Percentiles rank a stretch among this genome's conserved stretches.
phyloP scores from a whole-genome alignment of 2,888 invertebrate genomes.

The Coelopa pilipes region DNA sequence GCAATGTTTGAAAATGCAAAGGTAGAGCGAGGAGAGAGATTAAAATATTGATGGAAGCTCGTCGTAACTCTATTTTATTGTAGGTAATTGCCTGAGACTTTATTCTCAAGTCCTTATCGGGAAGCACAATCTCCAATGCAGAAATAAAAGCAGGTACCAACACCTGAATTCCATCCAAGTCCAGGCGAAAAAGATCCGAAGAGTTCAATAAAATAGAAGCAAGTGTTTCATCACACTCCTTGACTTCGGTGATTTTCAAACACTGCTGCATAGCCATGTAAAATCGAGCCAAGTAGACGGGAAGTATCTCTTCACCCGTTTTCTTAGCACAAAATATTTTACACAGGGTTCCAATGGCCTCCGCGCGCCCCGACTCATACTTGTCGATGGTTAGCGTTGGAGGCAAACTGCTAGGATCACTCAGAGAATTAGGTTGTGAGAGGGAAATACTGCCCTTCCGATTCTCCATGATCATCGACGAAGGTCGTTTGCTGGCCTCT shows the following conservation, averaged over 20 bases:
- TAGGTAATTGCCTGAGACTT: constrained; percentile 72
- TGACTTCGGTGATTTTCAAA: constrained; percentile 75
- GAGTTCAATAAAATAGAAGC: constrained; percentile 90
- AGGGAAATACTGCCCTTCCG: constrained; percentile 70
- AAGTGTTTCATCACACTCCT: constrained; percentile 80
- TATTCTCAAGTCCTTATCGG: constrained; percentile 84
- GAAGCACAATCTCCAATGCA: constrained; percentile 90
- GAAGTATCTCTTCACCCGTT: constrained; percentile 85
- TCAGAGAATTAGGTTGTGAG: constrained; percentile 75
- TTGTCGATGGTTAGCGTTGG: constrained; percentile 79
- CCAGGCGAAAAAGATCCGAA: constrained; percentile 87
- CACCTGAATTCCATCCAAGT: constrained; percentile 92
- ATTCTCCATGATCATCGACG: constrained; percentile 75
- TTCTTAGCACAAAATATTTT: constrained; percentile 96
- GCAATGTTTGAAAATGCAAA: constrained; percentile 85
- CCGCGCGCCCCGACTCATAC: constrained; percentile 88
- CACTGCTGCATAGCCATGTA: constrained; percentile 93
- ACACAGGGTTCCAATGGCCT: constrained; percentile 94
- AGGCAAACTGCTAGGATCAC: constrained; percentile 76
- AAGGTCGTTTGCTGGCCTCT: constrained; percentile 73
- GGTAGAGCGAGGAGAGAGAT: constrained; percentile 93
- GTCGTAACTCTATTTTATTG: constrained; percentile 82
- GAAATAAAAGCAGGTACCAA: constrained; percentile 89
- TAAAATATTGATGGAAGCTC: constrained; percentile 91
- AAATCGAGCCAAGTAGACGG: constrained; percentile 92